Conservation (phyloP, 2,888 invertebrate genomes). For the Amblyjoppa fuscipennis region DNA sequence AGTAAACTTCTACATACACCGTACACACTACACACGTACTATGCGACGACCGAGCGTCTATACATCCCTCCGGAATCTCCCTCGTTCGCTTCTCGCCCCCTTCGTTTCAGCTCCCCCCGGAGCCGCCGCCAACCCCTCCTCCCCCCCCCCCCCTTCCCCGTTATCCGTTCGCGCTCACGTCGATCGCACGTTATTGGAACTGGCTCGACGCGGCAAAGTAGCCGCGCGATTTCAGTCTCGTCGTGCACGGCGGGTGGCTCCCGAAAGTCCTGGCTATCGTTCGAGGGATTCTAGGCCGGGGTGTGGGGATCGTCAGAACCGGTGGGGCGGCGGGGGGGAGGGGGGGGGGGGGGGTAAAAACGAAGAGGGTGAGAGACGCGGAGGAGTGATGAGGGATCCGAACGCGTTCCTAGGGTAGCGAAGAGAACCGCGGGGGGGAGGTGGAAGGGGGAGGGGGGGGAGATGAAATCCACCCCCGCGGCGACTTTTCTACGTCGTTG, state of each 20-base stretch:
- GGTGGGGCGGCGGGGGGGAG: conserved; percentile 28
- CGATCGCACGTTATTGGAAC: conserved; percentile 69
- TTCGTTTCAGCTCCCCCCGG: too few relatives aligned
- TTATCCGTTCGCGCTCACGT: conserved; percentile 61
- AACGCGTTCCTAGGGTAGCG: conserved; percentile 57
- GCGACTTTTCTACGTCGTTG: conserved; percentile 63
- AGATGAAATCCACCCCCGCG: conserved; percentile 72
- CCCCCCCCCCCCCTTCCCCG: conserved; percentile 34
- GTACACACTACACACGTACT: not conserved
- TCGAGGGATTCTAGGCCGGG: conserved; percentile 72
- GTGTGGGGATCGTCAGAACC: too few relatives aligned
- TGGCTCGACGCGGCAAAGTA: conserved; percentile 65
- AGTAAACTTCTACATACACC: not conserved
- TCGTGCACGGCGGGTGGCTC: conserved; percentile 73
- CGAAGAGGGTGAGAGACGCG: conserved; percentile 70
- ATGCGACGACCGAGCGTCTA: not conserved
- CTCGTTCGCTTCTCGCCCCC: conserved; percentile 25
- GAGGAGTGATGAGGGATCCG: conserved; percentile 69
- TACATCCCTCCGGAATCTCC: not conserved
- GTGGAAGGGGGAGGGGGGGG: conserved; percentile 79
- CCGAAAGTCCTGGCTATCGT: conserved; percentile 61
- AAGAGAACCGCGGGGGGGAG: conserved; percentile 12
- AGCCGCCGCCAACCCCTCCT: conserved; percentile 30
- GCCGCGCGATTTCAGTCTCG: conserved; percentile 68
- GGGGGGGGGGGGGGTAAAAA: conserved; percentile 57